Evolutionary conservation across 2,888 invertebrate species (phyloP), one percentile per base, ranked within the genome.

Genomic region (Rhamnusium bicolor): DNA sequence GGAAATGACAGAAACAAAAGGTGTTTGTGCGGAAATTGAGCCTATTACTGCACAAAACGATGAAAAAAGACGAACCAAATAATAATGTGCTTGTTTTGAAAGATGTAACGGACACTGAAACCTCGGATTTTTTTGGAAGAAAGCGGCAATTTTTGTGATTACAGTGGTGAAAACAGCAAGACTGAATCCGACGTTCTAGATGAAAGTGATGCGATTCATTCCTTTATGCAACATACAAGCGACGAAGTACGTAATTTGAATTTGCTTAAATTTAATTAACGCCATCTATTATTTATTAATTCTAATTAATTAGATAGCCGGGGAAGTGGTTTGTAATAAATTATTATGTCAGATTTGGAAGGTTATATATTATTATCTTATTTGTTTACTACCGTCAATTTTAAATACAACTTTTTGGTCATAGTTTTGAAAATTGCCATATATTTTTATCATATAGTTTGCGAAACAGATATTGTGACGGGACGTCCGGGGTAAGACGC

Each of bases 171-270:
- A 46, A 47, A 12, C 16, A 63, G 62, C 16, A 62, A 74, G 12
- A 18, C n/a, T 16, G 71, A 58, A 16, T 61, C 69, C 24, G 71
- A 68, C 29, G 65, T 12, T 58, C 60, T 60, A 8, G 77, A 76
- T 51, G 82, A 84, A n/a, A 80, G 80, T 56, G 80, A 84, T 72
- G 83, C 86, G 62, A 86, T 86, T 71, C 80, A 82, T 71, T 81
- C 81, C 72, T 85, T 85, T 76, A 84, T 87, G 79, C 78, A 84
- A 73, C 79, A 79, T 73, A 85, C 84, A 47, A 85, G 77, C 63
- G 83, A 84, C 69, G 84, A 86, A 82, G 87, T 87, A 82, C 62
- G 84, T 40, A n/a, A 40, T 40, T 40, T 10, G 12, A n/a, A 40
- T 79, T 72, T 65, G 40, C 47, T 32, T 63, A 69, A 18, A 47